Base-by-base conservation (phyloP, 2,797 vertebrate species). In the Anas capensis region DNA sequence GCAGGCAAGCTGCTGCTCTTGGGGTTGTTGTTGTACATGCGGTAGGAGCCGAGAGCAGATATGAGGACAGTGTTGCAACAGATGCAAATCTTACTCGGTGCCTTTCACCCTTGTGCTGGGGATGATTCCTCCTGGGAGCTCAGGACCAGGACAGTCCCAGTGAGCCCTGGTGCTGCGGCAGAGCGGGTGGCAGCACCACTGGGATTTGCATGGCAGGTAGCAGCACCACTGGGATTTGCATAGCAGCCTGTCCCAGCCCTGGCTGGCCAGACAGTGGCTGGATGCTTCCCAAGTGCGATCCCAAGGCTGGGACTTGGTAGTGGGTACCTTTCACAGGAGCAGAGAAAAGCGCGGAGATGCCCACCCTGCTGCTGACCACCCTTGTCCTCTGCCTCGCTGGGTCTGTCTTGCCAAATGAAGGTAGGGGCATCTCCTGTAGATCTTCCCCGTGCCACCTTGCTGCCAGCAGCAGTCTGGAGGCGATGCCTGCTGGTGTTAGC, bases 21-120 rank as follows among this genome's bases (percentile, higher is more conserved):
- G 13, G 23, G 13, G 44, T n/a, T 1, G 0, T 15, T 2, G 1
- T 15, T 2, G 2, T 49, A 15, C 7, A 11, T 0, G 2, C 1
- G 1, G 49, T 1, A 0, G 36, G 36, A 8, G 36, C 48, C 11
- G 24, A 2, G 7, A 33, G 79, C 2, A 1, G 36, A 5, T 1
- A 20, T 2, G 46, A 6, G 14, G 14, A 36, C 1, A 0, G 31
- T 10, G 8, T 16, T 49, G 51, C 44, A 16, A 26, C 1, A 29
- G 70, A 29, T 71, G 34, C 46, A 56, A 56, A 56, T 27, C 53
- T 38, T 51, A 48, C 34, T 27, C 3, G 64, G 18, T 3, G 3
- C 81, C 34, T 49, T 26, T 31, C 57, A 15, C 33, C n/a, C 33
- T 33, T 20, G 36, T 0, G 4, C 10, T 0, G 1, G 36, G 20